A percentile compares a stretch with the other conserved stretches of the same genome.
phyloP scores from a whole-genome alignment of 2,113 vertebrate genomes.

The Spheniscus mendiculus region DNA sequence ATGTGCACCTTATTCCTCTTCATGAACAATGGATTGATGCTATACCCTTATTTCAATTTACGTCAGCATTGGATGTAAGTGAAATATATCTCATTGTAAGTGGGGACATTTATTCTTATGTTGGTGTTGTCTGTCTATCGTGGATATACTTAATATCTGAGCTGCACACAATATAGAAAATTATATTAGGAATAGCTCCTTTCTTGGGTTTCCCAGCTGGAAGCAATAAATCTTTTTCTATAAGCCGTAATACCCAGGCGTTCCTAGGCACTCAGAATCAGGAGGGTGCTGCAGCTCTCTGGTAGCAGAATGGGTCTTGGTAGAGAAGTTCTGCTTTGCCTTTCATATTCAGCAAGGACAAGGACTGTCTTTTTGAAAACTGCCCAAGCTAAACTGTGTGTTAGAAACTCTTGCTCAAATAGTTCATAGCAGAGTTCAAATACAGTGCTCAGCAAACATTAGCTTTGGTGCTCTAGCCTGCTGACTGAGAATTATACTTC shows the following conservation, averaged over 20 bases:
- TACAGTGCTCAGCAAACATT: not conserved
- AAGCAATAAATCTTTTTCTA: not conserved
- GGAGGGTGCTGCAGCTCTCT: not conserved
- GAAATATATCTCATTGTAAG: not conserved
- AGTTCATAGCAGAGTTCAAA: not conserved
- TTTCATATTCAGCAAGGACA: not conserved
- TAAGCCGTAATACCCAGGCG: not conserved
- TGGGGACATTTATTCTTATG: slow-evolving; percentile 10
- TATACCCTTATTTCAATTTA: slow-evolving; percentile 32
- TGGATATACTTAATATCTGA: not conserved
- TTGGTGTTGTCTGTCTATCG: not conserved
- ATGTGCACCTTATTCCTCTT: not conserved
- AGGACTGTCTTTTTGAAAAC: not conserved
- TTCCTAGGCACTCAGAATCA: not conserved
- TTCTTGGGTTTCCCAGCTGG: not conserved
- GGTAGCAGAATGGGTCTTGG: not conserved
- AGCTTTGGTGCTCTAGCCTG: not conserved
- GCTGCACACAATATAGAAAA: not conserved
- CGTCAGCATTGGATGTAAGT: not conserved
- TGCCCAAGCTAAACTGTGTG: not conserved
- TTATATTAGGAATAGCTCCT: not conserved
- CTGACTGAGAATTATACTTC: not conserved
- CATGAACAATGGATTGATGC: slow-evolving; percentile 5
- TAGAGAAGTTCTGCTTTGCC: not conserved
- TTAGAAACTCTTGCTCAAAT: not conserved